Base-by-base conservation (phyloP, 2,113 vertebrate genomes). In the Lepisosteus oculatus region DNA sequence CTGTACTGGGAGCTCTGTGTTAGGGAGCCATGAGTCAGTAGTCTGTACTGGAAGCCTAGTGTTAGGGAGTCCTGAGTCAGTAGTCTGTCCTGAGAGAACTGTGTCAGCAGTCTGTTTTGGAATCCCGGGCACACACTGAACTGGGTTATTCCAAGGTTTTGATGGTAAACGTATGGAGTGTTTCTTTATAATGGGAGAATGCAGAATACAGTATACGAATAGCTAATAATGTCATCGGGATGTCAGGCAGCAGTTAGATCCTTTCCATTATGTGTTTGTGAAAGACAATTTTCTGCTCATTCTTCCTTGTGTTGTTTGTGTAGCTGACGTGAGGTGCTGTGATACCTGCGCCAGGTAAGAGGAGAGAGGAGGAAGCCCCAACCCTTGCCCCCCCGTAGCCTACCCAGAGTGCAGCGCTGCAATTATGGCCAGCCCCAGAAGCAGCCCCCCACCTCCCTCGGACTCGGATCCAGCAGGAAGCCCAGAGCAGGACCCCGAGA, bases 401-500 rank as follows among this genome's bases (percentile, higher is more conserved):
- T 51, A 3, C 76, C 43, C 15, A 5, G 9, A 51, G 47, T 6
- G 47, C 73, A 64, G 13, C 59, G 29, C 63, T 3, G 47, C 42
- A 17, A 11, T 65, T 77, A 92, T 92, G 90, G 90, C 90, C 43
- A 74, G 88, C 63, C 85, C 86, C 55, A 84, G 86, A 67, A 57
- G 78, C 76, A 93, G 90, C 77, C 59, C 71, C 9, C 55, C 43
- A 13, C n/a, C 42, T 59, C 65, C 51, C 3, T 15, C 44, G 13
- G 17, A 41, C 7, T 6, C 8, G 54, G 11, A 56, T 17, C 89
- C 90, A 13, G 89, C 92, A 59, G 85, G 82, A 77, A 90, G 89
- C 75, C 74, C 76, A 57, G 81, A 80, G 61, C 75, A 89, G 3
- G 88, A 90, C 72, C 89, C 88, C 75, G 90, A 89, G 15, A 67